Evolutionary conservation across 1,140 invertebrate genomes (phyloP).

Genomic region (Aphaenogaster rudis): DNA sequence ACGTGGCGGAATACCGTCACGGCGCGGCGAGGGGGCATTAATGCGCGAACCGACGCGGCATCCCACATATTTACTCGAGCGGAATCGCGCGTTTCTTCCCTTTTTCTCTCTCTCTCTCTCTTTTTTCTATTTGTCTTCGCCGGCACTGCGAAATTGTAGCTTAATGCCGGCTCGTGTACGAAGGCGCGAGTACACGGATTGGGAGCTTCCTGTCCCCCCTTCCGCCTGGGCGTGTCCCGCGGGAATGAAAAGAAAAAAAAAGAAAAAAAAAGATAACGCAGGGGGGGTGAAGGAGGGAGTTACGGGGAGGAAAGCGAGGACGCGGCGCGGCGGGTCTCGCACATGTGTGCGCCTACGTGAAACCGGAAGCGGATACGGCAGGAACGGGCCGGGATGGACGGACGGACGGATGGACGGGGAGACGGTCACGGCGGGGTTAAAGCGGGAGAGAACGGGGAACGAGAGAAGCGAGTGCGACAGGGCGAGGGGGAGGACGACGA

Average conservation of each 20-base stretch:
- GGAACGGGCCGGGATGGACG: constrained; percentile 57
- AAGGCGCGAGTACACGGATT: constrained; percentile 50
- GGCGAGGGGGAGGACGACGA: not conserved
- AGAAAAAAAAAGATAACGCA: not conserved
- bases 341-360: constrained; percentile 69
- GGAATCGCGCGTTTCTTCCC: constrained; percentile 33
- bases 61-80: constrained; percentile 56
- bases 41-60: constrained; percentile 31
- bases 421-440: constrained; percentile 40
- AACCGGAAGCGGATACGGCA: constrained; percentile 71
- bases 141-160: constrained; percentile 54
- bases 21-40: constrained; percentile 37
- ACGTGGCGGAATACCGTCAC: constrained; percentile 7
- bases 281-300: not conserved
- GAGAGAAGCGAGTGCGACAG: not conserved
- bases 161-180: constrained; percentile 42
- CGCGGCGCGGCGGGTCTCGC: constrained; percentile 31
- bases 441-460: not conserved
- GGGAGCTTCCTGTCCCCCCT: constrained; percentile 37
- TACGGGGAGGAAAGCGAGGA: not conserved
- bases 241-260: not conserved
- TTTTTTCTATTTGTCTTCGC: constrained; percentile 20
- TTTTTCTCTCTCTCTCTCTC: not conserved
- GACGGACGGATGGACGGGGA: not conserved
- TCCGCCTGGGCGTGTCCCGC: constrained; percentile 29